Conservation (phyloP, 1,140 invertebrate species). For the Ooceraea biroi region DNA sequence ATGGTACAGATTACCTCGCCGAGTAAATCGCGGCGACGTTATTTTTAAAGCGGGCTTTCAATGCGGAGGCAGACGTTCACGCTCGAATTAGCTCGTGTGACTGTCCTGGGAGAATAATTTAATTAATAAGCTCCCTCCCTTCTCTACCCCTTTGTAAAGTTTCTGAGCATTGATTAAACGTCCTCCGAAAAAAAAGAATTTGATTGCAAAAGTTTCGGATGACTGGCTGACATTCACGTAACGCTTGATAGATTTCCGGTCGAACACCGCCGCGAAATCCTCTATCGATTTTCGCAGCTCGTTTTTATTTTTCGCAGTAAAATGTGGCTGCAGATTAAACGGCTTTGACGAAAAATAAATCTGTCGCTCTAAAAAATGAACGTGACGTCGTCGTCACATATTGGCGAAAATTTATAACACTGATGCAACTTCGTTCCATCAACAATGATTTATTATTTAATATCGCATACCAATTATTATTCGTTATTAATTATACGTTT, state of each 20-base stretch:
- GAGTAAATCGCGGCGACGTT: slow-evolving; percentile 21
- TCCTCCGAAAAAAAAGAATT: slow-evolving; percentile 30
- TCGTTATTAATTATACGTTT: slow-evolving; percentile 15
- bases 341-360: not conserved
- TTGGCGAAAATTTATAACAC: slow-evolving; percentile 1
- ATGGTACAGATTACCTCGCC: slow-evolving; percentile 12
- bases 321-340: slow-evolving; percentile 8
- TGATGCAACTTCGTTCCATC: not conserved
- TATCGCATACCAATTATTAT: not conserved
- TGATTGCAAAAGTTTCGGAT: slow-evolving; percentile 51
- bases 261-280: slow-evolving; percentile 6
- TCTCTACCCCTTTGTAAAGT: not conserved
- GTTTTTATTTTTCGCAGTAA: slow-evolving; percentile 12
- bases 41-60: slow-evolving; percentile 39
- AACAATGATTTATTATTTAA: slow-evolving; percentile 24
- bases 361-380: not conserved
- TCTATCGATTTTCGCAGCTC: slow-evolving; percentile 27
- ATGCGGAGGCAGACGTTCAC: slow-evolving; percentile 11
- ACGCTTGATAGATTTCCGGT: slow-evolving; percentile 39
- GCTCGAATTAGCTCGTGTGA: slow-evolving; percentile 10
- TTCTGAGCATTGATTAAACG: slow-evolving; percentile 51
- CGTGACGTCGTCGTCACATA: not conserved
- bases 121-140: slow-evolving; percentile 41
- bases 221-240: slow-evolving; percentile 12
- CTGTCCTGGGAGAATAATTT: slow-evolving; percentile 30